Conservation (phyloP, 2,888 invertebrate genomes). For the Formica aserva region DNA sequence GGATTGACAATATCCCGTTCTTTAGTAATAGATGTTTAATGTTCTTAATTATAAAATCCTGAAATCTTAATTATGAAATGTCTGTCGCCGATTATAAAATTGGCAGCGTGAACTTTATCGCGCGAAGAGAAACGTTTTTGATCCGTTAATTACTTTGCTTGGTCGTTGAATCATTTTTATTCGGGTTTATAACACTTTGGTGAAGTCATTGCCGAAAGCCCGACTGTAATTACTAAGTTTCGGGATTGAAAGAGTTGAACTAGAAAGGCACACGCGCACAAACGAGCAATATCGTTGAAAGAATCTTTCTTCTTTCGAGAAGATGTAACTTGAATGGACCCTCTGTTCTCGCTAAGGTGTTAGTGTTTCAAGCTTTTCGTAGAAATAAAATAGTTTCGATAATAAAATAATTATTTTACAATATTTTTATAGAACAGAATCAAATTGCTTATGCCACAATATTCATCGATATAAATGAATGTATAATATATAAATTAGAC, state of each 20-base stretch:
- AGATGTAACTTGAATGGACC: conserved; percentile 29
- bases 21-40: conserved; percentile 22
- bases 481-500: not conserved
- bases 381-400: not conserved
- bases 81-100: not conserved
- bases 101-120: conserved; percentile 14
- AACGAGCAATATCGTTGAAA: conserved; percentile 65
- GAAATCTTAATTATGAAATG: conserved; percentile 34
- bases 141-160: conserved; percentile 38
- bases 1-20: not conserved
- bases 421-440: conserved; percentile 17
- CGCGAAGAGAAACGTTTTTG: not conserved
- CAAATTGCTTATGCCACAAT: not conserved
- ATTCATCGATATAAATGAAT: not conserved
- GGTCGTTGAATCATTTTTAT: conserved; percentile 43
- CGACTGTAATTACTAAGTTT: conserved; percentile 57
- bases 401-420: not conserved
- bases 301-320: conserved; percentile 30
- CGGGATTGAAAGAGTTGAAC: conserved; percentile 46
- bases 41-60: conserved; percentile 31
- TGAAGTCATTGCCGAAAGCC: not conserved
- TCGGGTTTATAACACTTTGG: conserved; percentile 21
- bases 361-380: conserved; percentile 24
- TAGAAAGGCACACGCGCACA: conserved; percentile 28
- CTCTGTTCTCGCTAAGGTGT: conserved; percentile 25